phyloP scores from a whole-genome alignment of 2,797 vertebrate species.

The Cheracebus regulus region DNA sequence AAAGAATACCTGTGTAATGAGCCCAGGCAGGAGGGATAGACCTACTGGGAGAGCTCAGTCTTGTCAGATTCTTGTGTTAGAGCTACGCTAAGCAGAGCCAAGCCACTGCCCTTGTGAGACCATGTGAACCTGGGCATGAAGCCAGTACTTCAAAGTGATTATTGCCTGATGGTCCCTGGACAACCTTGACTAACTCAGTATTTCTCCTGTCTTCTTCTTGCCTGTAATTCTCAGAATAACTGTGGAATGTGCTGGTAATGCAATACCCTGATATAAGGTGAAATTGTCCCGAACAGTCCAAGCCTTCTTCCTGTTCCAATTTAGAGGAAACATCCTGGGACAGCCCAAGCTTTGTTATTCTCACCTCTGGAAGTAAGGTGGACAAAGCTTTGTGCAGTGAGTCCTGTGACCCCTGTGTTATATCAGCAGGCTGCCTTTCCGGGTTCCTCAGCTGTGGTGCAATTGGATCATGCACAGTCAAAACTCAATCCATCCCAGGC shows the following conservation, averaged over 20 bases:
- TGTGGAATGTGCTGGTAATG: neutral
- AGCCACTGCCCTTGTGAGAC: neutral
- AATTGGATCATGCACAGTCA: no score
- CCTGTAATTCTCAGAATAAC: neutral
- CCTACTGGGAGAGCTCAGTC: neutral
- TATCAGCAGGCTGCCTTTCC: neutral
- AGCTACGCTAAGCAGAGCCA: neutral
- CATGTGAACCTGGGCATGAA: neutral
- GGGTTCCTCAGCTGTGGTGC: neutral
- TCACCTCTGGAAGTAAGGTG: neutral
- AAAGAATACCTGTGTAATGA: neutral
- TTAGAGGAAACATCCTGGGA: neutral
- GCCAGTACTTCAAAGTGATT: neutral
- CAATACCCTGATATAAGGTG: no score
- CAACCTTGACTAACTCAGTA: neutral
- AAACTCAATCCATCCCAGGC: fast-evolving
- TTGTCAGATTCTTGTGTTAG: neutral
- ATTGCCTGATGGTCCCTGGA: neutral
- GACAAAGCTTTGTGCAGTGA: neutral
- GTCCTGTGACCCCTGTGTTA: neutral
- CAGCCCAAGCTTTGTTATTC: neutral
- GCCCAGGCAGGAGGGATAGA: neutral
- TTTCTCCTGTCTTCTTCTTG: neutral
- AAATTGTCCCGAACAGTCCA: neutral
- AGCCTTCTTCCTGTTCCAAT: neutral